Percentiles rank a stretch among this genome's conserved stretches.
Evolutionary conservation across 2,113 vertebrate genomes (phyloP).

Genomic region (Trachemys scripta): DNA sequence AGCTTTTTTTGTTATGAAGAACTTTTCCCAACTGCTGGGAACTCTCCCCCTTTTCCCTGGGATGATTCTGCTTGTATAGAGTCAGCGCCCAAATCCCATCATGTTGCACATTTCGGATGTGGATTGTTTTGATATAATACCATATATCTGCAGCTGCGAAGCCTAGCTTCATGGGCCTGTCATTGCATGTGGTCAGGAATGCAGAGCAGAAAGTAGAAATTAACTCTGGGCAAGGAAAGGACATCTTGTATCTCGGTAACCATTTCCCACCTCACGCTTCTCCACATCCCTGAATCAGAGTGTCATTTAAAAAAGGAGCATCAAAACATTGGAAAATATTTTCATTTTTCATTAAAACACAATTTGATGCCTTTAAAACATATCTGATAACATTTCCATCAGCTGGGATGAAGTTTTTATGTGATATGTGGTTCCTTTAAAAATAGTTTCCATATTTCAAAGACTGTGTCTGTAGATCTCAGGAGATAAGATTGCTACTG

Average conservation of each 20-base stretch:
- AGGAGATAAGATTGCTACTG: not conserved
- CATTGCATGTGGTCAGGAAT: constrained; percentile 14
- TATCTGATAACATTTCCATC: constrained; percentile 28
- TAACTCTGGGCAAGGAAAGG: constrained; percentile 38
- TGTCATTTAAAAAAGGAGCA: constrained; percentile 71
- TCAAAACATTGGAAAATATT: constrained; percentile 69
- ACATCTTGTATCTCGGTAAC: not conserved
- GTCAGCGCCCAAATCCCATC: not conserved
- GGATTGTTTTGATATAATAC: not conserved
- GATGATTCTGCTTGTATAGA: not conserved
- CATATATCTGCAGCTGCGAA: not conserved
- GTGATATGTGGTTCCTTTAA: constrained; percentile 26
- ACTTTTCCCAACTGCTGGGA: constrained; percentile 1
- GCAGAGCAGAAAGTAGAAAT: constrained; percentile 22
- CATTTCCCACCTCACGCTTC: not conserved
- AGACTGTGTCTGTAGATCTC: not conserved
- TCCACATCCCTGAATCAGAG: constrained; percentile 31
- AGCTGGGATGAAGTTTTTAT: not conserved
- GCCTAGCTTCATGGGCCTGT: not conserved
- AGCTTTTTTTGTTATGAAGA: not conserved
- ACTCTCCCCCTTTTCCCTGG: not conserved
- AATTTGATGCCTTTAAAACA: constrained; percentile 59
- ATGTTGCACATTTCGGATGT: not conserved
- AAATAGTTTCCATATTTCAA: constrained; percentile 43
- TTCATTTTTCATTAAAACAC: constrained; percentile 55